phyloP scores from a whole-genome alignment of 1,140 invertebrate species.

The Bacillus rossius region DNA sequence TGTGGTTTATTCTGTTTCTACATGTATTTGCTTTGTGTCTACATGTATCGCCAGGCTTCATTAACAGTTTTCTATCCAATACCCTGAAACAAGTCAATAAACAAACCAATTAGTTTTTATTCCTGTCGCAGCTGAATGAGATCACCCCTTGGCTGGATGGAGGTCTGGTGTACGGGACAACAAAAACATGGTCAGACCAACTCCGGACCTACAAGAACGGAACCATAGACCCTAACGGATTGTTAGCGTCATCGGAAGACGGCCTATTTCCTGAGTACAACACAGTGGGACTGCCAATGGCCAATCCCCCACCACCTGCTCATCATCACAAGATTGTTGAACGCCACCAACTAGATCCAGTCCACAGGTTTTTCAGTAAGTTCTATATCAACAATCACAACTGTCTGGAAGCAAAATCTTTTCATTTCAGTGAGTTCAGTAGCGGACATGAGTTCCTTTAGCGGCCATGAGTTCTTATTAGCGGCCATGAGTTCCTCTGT shows the following conservation, averaged over 20 bases:
- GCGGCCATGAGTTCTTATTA: no score
- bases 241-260: conserved; percentile 38
- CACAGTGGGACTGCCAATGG: conserved; percentile 47
- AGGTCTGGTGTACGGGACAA: conserved; percentile 52
- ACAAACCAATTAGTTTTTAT: no score
- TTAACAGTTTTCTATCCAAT: no score
- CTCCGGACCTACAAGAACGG: conserved; percentile 47
- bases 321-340: conserved; percentile 41
- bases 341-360: conserved; percentile 40
- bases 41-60: no score
- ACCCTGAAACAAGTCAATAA: no score
- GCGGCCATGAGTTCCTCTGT: no score
- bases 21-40: no score
- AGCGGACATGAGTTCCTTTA: no score
- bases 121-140: conserved; percentile 49
- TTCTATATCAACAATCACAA: conserved; percentile 17
- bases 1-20: no score
- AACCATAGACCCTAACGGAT: conserved; percentile 39
- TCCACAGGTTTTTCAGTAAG: conserved; percentile 53
- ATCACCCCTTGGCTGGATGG: conserved; percentile 57
- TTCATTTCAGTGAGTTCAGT: neutral
- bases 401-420: conserved; percentile 11
- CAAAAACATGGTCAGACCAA: conserved; percentile 52
- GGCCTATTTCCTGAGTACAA: conserved; percentile 49
- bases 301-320: conserved; percentile 53